phyloP scores from a whole-genome alignment of 2,797 vertebrate genomes.

The Parotocinclus haroldoi region DNA sequence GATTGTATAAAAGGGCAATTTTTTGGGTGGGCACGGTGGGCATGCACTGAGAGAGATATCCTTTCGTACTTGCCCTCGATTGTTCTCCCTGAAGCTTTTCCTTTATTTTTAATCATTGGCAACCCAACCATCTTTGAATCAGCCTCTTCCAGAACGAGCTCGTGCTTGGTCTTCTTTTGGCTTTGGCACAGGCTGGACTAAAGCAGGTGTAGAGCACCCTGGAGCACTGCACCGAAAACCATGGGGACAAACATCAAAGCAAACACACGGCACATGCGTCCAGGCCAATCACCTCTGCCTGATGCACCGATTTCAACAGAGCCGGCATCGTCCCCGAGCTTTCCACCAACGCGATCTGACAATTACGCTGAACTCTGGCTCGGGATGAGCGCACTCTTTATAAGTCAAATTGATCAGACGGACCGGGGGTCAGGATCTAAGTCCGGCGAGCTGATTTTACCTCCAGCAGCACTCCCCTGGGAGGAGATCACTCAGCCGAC shows the following conservation, averaged over 20 bases:
- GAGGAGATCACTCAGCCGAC: slow-evolving; percentile 62
- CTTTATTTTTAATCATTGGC: slow-evolving; percentile 25
- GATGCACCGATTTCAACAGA: no score
- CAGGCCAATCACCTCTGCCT: no score
- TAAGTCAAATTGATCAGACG: slow-evolving; percentile 23
- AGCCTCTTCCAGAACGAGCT: no score
- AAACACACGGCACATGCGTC: no score
- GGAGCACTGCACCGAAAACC: no score
- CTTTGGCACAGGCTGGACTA: no score
- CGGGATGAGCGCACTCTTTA: slow-evolving; percentile 25
- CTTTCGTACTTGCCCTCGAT: slow-evolving; percentile 45
- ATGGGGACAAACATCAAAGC: no score
- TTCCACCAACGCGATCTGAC: slow-evolving; percentile 28
- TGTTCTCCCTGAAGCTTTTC: slow-evolving; percentile 26
- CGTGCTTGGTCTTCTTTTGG: no score
- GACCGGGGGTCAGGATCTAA: slow-evolving; percentile 30
- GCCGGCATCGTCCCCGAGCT: no score
- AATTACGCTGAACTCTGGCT: slow-evolving; percentile 36
- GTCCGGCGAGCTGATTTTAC: slow-evolving; percentile 36
- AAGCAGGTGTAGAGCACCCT: no score
- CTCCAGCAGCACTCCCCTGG: slow-evolving; percentile 55
- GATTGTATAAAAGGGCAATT: slow-evolving; percentile 40
- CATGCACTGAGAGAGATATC: slow-evolving; percentile 48
- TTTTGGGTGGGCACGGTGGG: slow-evolving; percentile 23
- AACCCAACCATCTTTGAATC: no score